Conservation (phyloP, 2,888 invertebrate species). For the Polia nebulosa region DNA sequence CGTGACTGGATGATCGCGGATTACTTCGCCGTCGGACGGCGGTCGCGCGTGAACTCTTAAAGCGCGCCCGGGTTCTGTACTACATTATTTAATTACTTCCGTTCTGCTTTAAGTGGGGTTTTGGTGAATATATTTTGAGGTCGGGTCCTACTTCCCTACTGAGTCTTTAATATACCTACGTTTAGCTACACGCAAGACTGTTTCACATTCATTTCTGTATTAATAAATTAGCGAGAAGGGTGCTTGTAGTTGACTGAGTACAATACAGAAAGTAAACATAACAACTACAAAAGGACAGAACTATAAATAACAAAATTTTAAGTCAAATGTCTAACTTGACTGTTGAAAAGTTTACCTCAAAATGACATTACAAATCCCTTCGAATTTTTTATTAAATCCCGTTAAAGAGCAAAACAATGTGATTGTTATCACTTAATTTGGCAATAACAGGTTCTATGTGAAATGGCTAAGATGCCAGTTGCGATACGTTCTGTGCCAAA, state of each 20-base stretch:
- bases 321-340: too few species aligned
- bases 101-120: slow-evolving; percentile 31
- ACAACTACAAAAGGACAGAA: too few species aligned
- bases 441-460: too few species aligned
- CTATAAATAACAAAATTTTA: too few species aligned
- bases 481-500: too few species aligned
- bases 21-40: slow-evolving; percentile 49
- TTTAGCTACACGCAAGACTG: not conserved
- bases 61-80: slow-evolving; percentile 46
- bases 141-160: not conserved
- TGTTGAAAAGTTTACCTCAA: too few species aligned
- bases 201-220: not conserved
- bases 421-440: too few species aligned
- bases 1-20: slow-evolving; percentile 54
- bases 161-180: slow-evolving; percentile 1
- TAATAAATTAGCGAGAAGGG: not conserved
- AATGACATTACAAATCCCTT: too few species aligned
- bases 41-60: slow-evolving; percentile 55
- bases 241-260: too few species aligned
- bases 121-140: slow-evolving; percentile 26
- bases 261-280: not conserved
- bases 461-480: too few species aligned
- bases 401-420: too few species aligned
- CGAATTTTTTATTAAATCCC: too few species aligned
- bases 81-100: slow-evolving; percentile 60